A percentile compares a stretch with the other conserved stretches of the same genome.
Evolutionary conservation across 2,113 vertebrate species (phyloP).

Genomic region (Bos indicus): DNA sequence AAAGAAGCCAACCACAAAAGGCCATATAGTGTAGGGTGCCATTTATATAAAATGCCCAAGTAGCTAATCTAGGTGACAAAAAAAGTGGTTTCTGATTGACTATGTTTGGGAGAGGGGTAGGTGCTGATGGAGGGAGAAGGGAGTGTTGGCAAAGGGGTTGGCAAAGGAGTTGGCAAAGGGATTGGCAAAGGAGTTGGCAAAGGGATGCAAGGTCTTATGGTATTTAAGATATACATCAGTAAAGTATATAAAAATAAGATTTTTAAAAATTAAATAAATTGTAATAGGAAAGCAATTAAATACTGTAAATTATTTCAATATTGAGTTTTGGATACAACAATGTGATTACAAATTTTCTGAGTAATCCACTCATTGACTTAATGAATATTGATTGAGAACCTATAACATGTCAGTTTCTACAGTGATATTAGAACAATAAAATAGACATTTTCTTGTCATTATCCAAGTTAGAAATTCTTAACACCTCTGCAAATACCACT

Average conservation of each 20-base stretch:
- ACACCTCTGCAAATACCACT: neutral
- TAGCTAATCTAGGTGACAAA: neutral
- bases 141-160: neutral
- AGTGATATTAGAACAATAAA: neutral
- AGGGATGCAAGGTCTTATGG: neutral
- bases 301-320: neutral
- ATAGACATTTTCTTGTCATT: neutral
- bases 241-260: neutral
- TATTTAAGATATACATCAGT: neutral
- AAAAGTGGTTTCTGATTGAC: neutral
- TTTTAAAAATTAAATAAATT: neutral
- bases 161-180: neutral
- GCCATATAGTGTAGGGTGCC: neutral
- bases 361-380: neutral
- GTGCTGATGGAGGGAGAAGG: neutral
- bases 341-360: neutral
- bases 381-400: neutral
- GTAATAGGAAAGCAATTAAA: neutral
- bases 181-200: neutral
- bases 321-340: neutral
- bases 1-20: neutral
- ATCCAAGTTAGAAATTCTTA: neutral
- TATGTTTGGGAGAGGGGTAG: neutral
- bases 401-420: neutral
- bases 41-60: neutral